phyloP scores from a whole-genome alignment of 2,797 vertebrate species.

The Austrolebias charrua region DNA sequence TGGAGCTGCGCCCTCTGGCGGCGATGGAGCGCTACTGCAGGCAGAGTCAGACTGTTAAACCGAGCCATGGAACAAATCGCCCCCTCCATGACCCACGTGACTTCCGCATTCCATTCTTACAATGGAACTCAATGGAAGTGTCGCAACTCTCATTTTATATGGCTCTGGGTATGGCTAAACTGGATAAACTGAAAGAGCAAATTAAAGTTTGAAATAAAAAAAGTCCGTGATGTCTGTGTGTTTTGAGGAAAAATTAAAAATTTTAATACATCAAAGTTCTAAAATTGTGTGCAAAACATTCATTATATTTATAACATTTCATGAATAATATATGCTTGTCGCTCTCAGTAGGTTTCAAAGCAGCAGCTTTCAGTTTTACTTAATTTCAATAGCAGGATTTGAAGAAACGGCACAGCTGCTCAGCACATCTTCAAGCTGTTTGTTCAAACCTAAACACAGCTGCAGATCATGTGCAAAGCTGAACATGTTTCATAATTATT shows the following conservation, averaged over 20 bases:
- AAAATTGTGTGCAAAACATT: neutral
- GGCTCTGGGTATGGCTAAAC: slow-evolving; percentile 27
- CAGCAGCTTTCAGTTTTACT: neutral
- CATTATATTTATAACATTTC: neutral
- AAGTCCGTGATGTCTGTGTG: neutral
- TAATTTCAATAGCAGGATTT: neutral
- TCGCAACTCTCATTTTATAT: too few relatives aligned
- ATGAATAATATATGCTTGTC: neutral
- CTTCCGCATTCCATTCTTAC: too few relatives aligned
- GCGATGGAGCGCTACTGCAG: too few relatives aligned
- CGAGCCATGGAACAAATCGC: too few relatives aligned
- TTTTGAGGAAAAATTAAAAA: slow-evolving; percentile 14
- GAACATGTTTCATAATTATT: too few relatives aligned
- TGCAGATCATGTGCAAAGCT: neutral
- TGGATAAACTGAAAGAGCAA: slow-evolving; percentile 4
- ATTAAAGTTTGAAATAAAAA: slow-evolving; percentile 16
- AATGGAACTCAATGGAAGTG: too few relatives aligned
- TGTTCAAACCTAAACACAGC: neutral
- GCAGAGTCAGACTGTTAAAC: too few relatives aligned
- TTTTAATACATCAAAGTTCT: neutral
- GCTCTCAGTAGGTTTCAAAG: neutral
- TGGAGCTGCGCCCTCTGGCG: too few relatives aligned
- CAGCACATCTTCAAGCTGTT: neutral
- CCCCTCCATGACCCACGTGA: too few relatives aligned
- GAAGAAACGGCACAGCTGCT: neutral